phyloP scores from a whole-genome alignment of 2,113 vertebrate species.

The Mola mola region DNA sequence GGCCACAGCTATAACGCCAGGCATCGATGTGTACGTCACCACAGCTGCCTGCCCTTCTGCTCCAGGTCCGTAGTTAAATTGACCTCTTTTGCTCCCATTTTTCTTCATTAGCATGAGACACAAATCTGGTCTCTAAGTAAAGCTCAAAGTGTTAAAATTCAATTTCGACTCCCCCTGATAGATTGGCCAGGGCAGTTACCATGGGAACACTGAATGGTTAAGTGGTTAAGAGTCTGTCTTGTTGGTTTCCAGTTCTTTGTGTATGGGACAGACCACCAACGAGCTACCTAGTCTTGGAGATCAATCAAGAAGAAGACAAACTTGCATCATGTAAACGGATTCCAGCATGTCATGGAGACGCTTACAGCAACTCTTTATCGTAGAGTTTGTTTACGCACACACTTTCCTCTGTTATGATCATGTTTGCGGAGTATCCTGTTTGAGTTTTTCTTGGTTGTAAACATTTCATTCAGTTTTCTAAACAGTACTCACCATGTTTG shows the following conservation, averaged over 20 bases:
- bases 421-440: neutral
- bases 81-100: constrained; percentile 70
- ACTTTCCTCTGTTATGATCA: neutral
- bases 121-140: constrained; percentile 72
- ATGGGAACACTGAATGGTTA: constrained; percentile 54
- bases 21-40: constrained; percentile 52
- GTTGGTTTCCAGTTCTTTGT: constrained; percentile 32
- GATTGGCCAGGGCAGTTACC: constrained; percentile 42
- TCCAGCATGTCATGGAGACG: neutral
- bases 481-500: neutral
- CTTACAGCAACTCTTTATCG: neutral
- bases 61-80: constrained; percentile 46
- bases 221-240: constrained; percentile 33
- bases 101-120: constrained; percentile 76
- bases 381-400: neutral
- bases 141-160: constrained; percentile 62
- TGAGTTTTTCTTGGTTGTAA: neutral
- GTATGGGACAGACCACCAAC: constrained; percentile 22
- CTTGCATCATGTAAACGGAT: neutral
- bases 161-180: constrained; percentile 44
- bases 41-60: constrained; percentile 39
- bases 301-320: neutral
- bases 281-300: neutral
- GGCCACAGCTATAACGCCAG: constrained; percentile 46
- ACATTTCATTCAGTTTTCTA: neutral